Conservation (phyloP, 2,797 vertebrate species). For the Characodon lateralis region DNA sequence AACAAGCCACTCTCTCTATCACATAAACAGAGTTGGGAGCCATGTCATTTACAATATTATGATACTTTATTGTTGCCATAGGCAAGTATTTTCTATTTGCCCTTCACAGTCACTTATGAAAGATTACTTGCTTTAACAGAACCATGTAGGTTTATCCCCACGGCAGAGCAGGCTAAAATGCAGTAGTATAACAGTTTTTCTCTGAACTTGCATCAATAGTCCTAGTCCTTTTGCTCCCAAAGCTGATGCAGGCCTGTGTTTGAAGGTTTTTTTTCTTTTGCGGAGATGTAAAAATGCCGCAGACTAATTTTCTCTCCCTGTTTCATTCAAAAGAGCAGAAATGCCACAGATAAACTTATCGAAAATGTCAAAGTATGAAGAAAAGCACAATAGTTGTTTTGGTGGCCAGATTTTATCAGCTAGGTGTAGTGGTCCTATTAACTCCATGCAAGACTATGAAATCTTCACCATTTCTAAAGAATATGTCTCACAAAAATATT, state of each 20-base stretch:
- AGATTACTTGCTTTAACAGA: constrained; percentile 38
- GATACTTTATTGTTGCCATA: constrained; percentile 57
- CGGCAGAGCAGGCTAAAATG: neutral
- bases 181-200: constrained; percentile 1
- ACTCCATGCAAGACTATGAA: constrained; percentile 14
- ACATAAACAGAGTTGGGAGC: constrained; percentile 35
- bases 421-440: constrained; percentile 32
- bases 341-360: constrained; percentile 50
- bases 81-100: constrained; percentile 36
- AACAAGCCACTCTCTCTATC: constrained; percentile 33
- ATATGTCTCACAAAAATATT: constrained; percentile 4
- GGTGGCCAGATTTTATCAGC: constrained; percentile 20
- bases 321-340: constrained; percentile 31
- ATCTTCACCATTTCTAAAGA: constrained; percentile 34
- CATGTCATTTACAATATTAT: constrained; percentile 51
- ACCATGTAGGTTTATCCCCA: constrained; percentile 20
- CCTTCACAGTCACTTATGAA: constrained; percentile 41
- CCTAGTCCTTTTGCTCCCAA: constrained; percentile 1
- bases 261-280: constrained; percentile 6
- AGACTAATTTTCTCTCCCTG: constrained; percentile 19
- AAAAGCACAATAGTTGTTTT: constrained; percentile 42
- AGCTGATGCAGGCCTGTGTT: neutral
- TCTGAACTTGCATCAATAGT: neutral
- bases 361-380: constrained; percentile 57
- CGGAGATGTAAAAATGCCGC: neutral